Conservation (phyloP, 2,113 vertebrate genomes). For the Serilophus lunatus region DNA sequence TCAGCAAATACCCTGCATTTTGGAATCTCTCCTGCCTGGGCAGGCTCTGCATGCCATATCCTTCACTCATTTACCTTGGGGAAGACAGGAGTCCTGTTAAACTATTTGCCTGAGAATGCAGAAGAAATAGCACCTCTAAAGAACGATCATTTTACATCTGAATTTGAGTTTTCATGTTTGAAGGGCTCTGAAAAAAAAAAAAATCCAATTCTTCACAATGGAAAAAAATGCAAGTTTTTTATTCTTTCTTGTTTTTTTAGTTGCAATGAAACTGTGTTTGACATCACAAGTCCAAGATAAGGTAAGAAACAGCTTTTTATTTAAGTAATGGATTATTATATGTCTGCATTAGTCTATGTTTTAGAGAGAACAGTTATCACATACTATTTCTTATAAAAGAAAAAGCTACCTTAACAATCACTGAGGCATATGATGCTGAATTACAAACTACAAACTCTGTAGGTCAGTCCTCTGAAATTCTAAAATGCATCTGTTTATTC, state of each 20-base stretch:
- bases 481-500: not conserved
- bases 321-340: not conserved
- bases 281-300: not conserved
- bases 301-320: slow-evolving; percentile 67
- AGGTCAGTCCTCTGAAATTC: not conserved
- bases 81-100: not conserved
- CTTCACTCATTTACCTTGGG: slow-evolving; percentile 3
- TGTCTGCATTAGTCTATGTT: not conserved
- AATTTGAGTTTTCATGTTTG: not conserved
- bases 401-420: not conserved
- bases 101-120: not conserved
- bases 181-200: not conserved
- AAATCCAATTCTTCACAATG: slow-evolving; percentile 27
- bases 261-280: not conserved
- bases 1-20: not conserved
- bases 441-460: not conserved
- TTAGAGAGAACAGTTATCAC: not conserved
- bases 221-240: not conserved
- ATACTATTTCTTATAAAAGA: not conserved
- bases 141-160: accelerated
- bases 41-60: not conserved
- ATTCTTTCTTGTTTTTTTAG: slow-evolving; percentile 2
- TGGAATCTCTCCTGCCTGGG: slow-evolving; percentile 30
- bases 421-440: not conserved
- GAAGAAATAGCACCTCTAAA: not conserved